Base-by-base conservation (phyloP, 1,140 invertebrate genomes). In the Zaprionus ghesquierei region DNA sequence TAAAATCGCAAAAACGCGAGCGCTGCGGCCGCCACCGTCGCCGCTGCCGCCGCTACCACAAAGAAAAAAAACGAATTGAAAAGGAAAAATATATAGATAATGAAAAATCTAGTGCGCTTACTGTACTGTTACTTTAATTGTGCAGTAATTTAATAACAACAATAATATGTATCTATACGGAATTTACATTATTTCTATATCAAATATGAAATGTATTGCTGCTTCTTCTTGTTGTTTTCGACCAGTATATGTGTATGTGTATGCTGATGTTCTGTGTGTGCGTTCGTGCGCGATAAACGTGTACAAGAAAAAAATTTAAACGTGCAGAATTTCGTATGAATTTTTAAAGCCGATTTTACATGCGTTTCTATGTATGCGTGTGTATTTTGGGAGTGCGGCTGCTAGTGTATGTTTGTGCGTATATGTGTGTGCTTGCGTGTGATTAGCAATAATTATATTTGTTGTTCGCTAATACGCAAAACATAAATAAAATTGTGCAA, bases 401-500 rank as follows among this genome's bases (percentile, higher is more conserved):
- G 35, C 15, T n/a, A 15, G 35, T 41, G 35, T 41, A 2, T 41
- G 35, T 46, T 31, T 59, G 35, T 72, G 58, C 62, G 18, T 62
- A 44, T 44, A 51, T 59, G 51, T 51, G 55, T 51, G 68, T 73
- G 69, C 38, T 58, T 59, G 59, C 33, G 60, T 72, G 56, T 59
- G 72, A 80, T n/a, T 59, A 68, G 77, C 69, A 73, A 81, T 66
- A 25, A 68, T 55, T 50, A 60, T 66, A 22, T 50, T 58, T 62
- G 23, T 61, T 68, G 65, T 69, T 58, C 10, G 61, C 69, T 63
- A 66, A 60, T 61, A 69, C 75, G 81, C 72, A 84, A 84, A 82
- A 85, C 80, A 84, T 79, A 84, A 82, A 84, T 84, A 72, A 79
- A 81, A 82, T 85, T 82, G 80, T 82, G 81, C 80, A 82, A 82